A percentile compares a stretch with the other conserved stretches of the same genome.
Conservation (phyloP, 1,140 invertebrate species). For the Gryllus bimaculatus region DNA sequence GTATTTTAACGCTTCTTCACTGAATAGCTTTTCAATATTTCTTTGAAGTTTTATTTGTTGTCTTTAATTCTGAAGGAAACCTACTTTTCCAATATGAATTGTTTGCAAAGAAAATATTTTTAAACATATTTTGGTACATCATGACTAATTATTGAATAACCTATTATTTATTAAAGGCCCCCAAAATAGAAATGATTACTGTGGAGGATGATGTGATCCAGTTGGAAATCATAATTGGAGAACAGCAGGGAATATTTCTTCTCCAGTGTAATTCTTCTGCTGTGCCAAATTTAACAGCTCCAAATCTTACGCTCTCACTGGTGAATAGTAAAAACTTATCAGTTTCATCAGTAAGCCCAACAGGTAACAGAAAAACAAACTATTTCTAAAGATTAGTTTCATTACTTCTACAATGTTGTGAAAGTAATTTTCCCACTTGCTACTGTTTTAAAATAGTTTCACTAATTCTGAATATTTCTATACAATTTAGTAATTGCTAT, state of each 20-base stretch:
- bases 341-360: conserved; percentile 6
- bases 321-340: conserved; percentile 17
- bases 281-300: background rate
- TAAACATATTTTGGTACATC: too few species aligned
- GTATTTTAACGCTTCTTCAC: too few species aligned
- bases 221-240: conserved; percentile 9
- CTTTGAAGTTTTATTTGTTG: too few species aligned
- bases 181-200: conserved; percentile 10
- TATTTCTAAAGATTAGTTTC: too few species aligned
- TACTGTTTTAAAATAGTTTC: background rate
- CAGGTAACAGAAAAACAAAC: conserved; percentile 6
- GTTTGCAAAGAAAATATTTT: too few species aligned
- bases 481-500: too few species aligned
- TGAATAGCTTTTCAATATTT: too few species aligned
- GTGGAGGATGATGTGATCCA: conserved; percentile 19
- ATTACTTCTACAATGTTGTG: background rate
- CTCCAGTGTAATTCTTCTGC: conserved; percentile 11
- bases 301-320: background rate
- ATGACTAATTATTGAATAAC: too few species aligned
- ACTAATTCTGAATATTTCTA: background rate
- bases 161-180: too few species aligned
- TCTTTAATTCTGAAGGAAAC: too few species aligned
- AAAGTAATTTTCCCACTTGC: background rate
- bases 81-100: too few species aligned
- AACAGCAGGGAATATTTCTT: background rate